Percentiles rank a stretch among this genome's conserved stretches.
These are phyloP conservation scores for Notolabrus celidotus DNA, from an alignment of 2,797 vertebrate genomes.

Conservation along the genomic window DNA sequence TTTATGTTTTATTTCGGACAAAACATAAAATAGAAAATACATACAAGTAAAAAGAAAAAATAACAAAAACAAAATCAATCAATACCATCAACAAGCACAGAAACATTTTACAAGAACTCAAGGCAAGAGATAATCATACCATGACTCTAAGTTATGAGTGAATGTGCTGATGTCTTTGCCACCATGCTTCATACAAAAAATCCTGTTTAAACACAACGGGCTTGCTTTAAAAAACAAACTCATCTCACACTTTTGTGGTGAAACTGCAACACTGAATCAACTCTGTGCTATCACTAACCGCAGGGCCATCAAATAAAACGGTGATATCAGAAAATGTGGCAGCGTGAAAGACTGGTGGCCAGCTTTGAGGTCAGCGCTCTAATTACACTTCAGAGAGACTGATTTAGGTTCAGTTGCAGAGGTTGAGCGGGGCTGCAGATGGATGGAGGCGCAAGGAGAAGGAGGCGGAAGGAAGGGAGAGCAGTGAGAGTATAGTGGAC, in stretches of 20 bases:
- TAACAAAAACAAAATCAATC: too few relatives aligned
- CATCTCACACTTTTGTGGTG: neutral
- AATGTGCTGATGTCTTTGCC: too few relatives aligned
- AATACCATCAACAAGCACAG: too few relatives aligned
- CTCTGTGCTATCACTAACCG: constrained; percentile 15
- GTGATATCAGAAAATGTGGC: constrained; percentile 63
- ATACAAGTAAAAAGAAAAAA: too few relatives aligned
- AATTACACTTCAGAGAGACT: constrained; percentile 79
- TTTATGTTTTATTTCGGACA: too few relatives aligned
- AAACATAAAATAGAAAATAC: too few relatives aligned
- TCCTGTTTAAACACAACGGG: neutral
- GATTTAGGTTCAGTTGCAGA: constrained; percentile 66
- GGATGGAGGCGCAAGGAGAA: constrained; percentile 33
- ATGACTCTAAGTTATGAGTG: too few relatives aligned
- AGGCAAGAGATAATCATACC: too few relatives aligned
- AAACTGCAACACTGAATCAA: neutral
- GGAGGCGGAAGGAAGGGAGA: constrained; percentile 27
- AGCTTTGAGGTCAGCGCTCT: constrained; percentile 69
- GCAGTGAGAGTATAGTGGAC: constrained; percentile 29
- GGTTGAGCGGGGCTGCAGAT: constrained; percentile 52
- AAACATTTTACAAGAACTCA: too few relatives aligned
- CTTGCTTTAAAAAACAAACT: constrained; percentile 8
- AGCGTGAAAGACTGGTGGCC: constrained; percentile 57
- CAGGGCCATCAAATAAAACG: constrained; percentile 56
- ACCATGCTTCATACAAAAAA: neutral